Evolutionary conservation across 53 echinoderm and acorn worm species (phyloP).

Genomic region (Henricia sp.): DNA sequence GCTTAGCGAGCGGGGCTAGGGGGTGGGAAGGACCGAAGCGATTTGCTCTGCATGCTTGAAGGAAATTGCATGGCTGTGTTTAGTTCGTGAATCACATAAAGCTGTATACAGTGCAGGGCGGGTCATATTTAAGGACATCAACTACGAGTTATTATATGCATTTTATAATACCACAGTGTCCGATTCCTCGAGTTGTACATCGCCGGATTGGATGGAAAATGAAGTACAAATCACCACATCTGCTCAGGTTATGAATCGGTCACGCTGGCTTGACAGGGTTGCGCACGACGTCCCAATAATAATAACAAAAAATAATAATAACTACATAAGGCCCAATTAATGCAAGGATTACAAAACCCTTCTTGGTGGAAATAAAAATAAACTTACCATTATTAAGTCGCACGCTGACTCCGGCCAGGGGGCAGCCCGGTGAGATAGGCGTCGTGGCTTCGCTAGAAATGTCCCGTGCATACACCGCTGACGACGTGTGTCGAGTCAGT

Average conservation of each 20-base stretch:
- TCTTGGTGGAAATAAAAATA: not conserved
- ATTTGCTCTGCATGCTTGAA: not conserved
- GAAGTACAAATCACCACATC: too few species aligned
- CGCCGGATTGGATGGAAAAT: too few species aligned
- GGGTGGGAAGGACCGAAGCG: not conserved
- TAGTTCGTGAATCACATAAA: slow-evolving; percentile 37
- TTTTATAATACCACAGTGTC: slow-evolving; percentile 8
- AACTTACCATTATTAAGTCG: slow-evolving; percentile 84
- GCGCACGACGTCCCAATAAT: slow-evolving; percentile 12
- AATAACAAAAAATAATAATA: slow-evolving; percentile 17
- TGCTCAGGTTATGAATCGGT: slow-evolving; percentile 18
- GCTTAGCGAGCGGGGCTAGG: not conserved
- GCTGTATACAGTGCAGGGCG: not conserved
- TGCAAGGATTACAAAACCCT: not conserved
- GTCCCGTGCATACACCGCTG: slow-evolving; percentile 64
- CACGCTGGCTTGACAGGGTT: slow-evolving; percentile 13
- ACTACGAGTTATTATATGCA: not conserved
- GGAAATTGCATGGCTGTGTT: not conserved
- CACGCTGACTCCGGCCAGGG: slow-evolving; percentile 71
- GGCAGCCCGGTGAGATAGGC: slow-evolving; percentile 50
- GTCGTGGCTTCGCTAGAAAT: slow-evolving; percentile 68
- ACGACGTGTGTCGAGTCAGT: slow-evolving; percentile 71
- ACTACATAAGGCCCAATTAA: not conserved
- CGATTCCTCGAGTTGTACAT: too few species aligned
- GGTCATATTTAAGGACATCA: not conserved